Base-by-base conservation (phyloP, 1,140 invertebrate species). In the Ylistrum balloti region DNA sequence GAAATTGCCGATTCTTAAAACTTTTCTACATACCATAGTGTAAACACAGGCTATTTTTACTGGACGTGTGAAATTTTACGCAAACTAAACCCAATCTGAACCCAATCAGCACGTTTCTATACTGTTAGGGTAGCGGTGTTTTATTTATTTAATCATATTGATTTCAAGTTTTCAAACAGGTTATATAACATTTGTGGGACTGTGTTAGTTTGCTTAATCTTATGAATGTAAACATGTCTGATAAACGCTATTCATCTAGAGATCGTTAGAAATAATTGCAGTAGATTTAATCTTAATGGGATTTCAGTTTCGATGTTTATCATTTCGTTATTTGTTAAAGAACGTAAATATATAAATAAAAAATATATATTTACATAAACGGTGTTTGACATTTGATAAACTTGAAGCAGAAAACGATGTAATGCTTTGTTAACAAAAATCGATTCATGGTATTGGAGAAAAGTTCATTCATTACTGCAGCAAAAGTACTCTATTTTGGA, bases 31-130 rank as follows among this genome's bases (percentile, higher is more conserved):
- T 74, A 74, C 22, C 56, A 74, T 7, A 74, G 56, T 5, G 56
- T 74, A 74, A 74, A 74, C 56, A 28, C 5, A n/a, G 56, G 56
- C 0, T 74, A 74, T 74, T 74, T 74, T 74, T 74, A 74, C 56
- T 74, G 56, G 56, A 74, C 56, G 56, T 74, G 56, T 74, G 56
- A 74, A 74, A 74, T 74, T 28, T n/a, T 74, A 74, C 56, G 56
- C 56, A 2, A 0, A 1, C 56, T 74, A 28, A 28, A n/a, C 56
- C 13, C 22, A 74, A 17, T 74, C 56, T 28, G 22, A 28, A 3
- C n/a, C 5, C 56, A n/a, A 74, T 17, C 56, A n/a, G 1, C 56
- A 74, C 56, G 56, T 28, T 74, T 74, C n/a, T 9, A n/a, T 9
- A 74, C 22, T 9, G 56, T 74, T 74, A 74, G 56, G 5, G 56